A percentile compares a stretch with the other conserved stretches of the same genome.
Evolutionary conservation across 2,797 vertebrate species (phyloP).

Genomic region (Darevskia mixta): DNA sequence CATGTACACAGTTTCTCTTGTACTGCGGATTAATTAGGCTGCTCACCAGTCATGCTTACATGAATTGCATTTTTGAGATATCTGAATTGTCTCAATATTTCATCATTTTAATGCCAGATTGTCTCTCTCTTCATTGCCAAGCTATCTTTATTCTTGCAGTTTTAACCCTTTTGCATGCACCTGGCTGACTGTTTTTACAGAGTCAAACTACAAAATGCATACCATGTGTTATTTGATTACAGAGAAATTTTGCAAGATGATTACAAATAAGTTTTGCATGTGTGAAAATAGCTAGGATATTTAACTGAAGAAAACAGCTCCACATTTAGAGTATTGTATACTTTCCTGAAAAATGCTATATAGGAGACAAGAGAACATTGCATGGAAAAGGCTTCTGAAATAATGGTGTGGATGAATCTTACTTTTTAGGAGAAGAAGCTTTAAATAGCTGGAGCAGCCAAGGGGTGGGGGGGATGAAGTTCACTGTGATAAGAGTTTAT

Average conservation of each 20-base stretch:
- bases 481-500: background rate
- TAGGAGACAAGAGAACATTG: background rate
- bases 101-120: constrained; percentile 11
- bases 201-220: background rate
- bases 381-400: background rate
- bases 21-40: constrained; percentile 21
- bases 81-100: background rate
- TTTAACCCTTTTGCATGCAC: background rate
- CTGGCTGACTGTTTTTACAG: background rate
- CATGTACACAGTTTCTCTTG: constrained; percentile 3
- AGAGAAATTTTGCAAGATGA: background rate
- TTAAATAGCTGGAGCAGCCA: background rate
- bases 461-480: background rate
- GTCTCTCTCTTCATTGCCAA: background rate
- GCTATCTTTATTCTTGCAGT: background rate
- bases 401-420: background rate
- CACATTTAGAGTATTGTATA: background rate
- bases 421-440: background rate
- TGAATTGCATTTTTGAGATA: constrained; percentile 6
- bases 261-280: background rate
- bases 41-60: constrained; percentile 12
- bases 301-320: background rate
- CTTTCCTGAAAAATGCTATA: background rate
- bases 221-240: background rate
- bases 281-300: background rate